phyloP scores from a whole-genome alignment of 1,140 invertebrate genomes.

The Drosophila guanche region DNA sequence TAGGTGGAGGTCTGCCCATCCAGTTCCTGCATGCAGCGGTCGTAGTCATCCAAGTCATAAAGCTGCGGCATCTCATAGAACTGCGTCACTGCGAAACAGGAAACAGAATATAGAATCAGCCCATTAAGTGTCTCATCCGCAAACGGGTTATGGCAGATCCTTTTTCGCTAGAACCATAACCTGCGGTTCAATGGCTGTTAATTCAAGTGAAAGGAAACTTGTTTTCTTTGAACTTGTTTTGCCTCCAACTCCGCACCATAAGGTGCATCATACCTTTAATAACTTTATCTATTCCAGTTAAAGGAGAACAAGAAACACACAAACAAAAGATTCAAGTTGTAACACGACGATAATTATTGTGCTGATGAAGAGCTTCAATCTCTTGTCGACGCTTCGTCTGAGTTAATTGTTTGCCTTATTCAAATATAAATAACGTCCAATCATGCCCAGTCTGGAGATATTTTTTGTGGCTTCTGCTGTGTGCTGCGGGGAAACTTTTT shows the following conservation, averaged over 20 bases:
- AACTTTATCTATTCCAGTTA: constrained; percentile 24
- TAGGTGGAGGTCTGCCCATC: constrained; percentile 73
- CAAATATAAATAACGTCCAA: constrained; percentile 17
- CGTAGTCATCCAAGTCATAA: constrained; percentile 84
- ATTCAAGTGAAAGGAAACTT: constrained; percentile 63
- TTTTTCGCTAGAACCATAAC: constrained; percentile 38
- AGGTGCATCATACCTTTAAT: constrained; percentile 5
- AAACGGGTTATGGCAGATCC: constrained; percentile 46
- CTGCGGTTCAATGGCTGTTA: constrained; percentile 39
- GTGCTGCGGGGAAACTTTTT: constrained; percentile 32
- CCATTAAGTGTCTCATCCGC: constrained; percentile 29
- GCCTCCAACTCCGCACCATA: constrained; percentile 6
- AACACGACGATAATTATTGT: constrained; percentile 37
- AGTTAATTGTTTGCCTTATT: constrained; percentile 39
- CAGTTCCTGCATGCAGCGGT: constrained; percentile 83
- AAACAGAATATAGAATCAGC: constrained; percentile 31
- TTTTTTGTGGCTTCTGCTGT: constrained; percentile 16
- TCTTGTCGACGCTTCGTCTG: constrained; percentile 42
- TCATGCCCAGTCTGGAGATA: constrained; percentile 25
- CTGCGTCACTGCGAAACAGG: constrained; percentile 81
- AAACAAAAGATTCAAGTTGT: constrained; percentile 9
- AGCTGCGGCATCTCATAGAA: constrained; percentile 85
- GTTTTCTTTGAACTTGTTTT: constrained; percentile 54
- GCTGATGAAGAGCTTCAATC: constrained; percentile 24
- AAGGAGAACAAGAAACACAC: constrained; percentile 11